Percentiles rank a stretch among this genome's conserved stretches.
Conservation (phyloP, 64 coral and sea anemone genomes). For the Dendronephthya gigantea region DNA sequence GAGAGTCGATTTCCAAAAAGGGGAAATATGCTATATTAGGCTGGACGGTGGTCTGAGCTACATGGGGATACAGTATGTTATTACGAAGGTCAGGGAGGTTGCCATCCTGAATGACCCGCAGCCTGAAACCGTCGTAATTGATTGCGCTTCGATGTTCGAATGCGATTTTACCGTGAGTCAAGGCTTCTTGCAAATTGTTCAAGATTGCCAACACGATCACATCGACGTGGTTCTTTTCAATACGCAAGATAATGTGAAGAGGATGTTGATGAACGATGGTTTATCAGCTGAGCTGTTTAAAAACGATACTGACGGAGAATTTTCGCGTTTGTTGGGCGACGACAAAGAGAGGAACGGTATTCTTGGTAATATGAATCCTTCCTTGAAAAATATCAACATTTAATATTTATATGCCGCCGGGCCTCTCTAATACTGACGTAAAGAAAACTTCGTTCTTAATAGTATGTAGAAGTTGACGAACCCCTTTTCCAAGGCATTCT, state of each 20-base stretch:
- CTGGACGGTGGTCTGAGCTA: constrained; percentile 60
- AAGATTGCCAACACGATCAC: not conserved
- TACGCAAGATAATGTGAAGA: not conserved
- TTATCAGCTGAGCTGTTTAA: not conserved
- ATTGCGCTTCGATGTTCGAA: constrained; percentile 47
- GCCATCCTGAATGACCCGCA: constrained; percentile 26
- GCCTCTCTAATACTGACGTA: too few relatives aligned
- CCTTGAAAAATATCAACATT: too few relatives aligned
- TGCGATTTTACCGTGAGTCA: constrained; percentile 90
- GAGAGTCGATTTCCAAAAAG: not conserved
- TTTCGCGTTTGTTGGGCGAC: not conserved
- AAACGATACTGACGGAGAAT: not conserved
- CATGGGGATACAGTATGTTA: constrained; percentile 58
- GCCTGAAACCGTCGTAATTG: constrained; percentile 52
- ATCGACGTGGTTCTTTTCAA: not conserved
- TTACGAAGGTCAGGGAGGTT: constrained; percentile 37
- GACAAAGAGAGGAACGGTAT: not conserved
- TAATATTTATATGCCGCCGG: too few relatives aligned
- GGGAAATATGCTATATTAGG: constrained; percentile 41
- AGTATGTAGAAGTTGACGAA: too few relatives aligned
- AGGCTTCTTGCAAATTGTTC: constrained; percentile 38
- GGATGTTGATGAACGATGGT: not conserved
- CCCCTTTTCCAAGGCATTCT: too few relatives aligned
- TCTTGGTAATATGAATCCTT: too few relatives aligned
- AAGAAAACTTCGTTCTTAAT: too few relatives aligned